Percentiles rank a stretch among this genome's conserved stretches.
phyloP scores from a whole-genome alignment of 2,113 vertebrate genomes.

The Mormoops blainvillei region DNA sequence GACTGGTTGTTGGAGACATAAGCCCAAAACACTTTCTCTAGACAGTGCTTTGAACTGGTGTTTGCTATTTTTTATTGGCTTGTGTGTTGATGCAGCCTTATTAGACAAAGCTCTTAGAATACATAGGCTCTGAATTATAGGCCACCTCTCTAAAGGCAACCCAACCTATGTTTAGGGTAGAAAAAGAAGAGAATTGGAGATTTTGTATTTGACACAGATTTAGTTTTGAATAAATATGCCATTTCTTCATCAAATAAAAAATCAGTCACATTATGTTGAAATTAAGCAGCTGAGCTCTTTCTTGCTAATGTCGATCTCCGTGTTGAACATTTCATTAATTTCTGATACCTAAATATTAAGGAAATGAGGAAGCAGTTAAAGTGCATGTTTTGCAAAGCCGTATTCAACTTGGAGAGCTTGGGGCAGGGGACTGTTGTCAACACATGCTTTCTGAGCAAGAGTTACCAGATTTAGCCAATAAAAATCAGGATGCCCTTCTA shows the following conservation, averaged over 20 bases:
- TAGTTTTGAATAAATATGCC: not conserved
- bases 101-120: not conserved
- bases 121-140: not conserved
- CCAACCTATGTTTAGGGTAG: not conserved
- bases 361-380: not conserved
- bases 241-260: not conserved
- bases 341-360: not conserved
- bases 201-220: not conserved
- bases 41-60: not conserved
- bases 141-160: not conserved
- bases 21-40: not conserved
- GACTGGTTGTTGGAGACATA: not conserved
- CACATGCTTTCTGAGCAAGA: not conserved
- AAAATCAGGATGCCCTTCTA: not conserved
- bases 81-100: not conserved
- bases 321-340: not conserved
- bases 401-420: not conserved
- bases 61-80: not conserved
- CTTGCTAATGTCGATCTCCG: not conserved
- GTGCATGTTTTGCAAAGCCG: not conserved
- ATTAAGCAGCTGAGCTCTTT: not conserved
- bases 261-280: not conserved
- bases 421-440: not conserved
- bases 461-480: not conserved
- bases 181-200: not conserved